phyloP scores from a whole-genome alignment of 2,797 vertebrate genomes.

The Hippoglossus hippoglossus region DNA sequence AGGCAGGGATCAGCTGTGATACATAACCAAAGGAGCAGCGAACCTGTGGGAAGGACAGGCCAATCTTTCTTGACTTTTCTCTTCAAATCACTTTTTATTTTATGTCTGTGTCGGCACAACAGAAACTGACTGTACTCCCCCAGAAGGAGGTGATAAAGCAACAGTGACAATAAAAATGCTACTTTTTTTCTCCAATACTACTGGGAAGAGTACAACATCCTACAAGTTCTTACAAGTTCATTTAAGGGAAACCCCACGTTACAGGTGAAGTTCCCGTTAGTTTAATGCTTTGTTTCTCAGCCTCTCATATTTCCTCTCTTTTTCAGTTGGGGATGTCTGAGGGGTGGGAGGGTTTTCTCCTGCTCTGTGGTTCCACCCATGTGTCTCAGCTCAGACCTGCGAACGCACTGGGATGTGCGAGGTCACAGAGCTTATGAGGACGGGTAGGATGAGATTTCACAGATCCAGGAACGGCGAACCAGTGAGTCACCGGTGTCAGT shows the following conservation, averaged over 20 bases:
- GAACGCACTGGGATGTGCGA: neutral
- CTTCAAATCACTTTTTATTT: constrained; percentile 28
- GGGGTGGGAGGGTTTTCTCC: neutral
- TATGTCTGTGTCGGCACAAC: neutral
- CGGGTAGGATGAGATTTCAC: constrained; percentile 64
- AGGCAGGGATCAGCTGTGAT: no score
- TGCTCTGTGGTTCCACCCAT: neutral
- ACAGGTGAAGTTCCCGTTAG: no score
- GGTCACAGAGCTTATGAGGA: constrained; percentile 34
- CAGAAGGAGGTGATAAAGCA: no score
- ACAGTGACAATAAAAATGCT: no score
- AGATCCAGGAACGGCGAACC: constrained; percentile 66
- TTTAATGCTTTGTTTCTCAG: no score
- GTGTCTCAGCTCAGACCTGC: no score
- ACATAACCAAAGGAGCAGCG: constrained; percentile 3
- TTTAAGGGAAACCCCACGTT: no score
- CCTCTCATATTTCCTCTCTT: no score
- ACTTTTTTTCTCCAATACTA: no score
- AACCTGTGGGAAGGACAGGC: neutral
- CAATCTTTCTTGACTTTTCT: constrained; percentile 15
- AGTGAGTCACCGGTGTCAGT: constrained; percentile 69
- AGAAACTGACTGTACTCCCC: no score
- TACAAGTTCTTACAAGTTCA: no score
- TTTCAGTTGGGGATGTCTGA: constrained; percentile 2
- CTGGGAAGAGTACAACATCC: no score